Evolutionary conservation across 2,797 vertebrate genomes (phyloP).

Genomic region (Peromyscus aztecus): DNA sequence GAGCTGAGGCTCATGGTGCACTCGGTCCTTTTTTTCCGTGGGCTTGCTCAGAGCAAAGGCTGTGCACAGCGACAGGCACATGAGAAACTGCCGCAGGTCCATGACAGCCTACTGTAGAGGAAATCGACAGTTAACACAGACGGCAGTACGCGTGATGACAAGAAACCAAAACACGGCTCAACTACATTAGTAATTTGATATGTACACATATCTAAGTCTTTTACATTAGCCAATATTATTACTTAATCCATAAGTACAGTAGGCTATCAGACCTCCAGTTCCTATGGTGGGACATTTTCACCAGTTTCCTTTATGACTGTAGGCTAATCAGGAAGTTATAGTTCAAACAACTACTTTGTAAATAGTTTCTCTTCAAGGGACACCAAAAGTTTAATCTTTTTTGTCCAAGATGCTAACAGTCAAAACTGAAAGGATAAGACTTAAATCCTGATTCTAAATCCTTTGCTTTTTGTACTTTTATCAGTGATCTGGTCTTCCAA

Average conservation of each 20-base stretch:
- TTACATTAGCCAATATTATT: slow-evolving; percentile 20
- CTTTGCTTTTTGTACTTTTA: background rate
- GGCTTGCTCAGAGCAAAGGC: slow-evolving; percentile 94
- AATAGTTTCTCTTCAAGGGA: slow-evolving; percentile 44
- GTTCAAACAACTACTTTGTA: slow-evolving; percentile 44
- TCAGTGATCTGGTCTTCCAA: slow-evolving; percentile 41
- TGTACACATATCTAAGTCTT: background rate
- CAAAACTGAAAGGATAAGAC: slow-evolving; percentile 46
- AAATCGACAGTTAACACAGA: slow-evolving; percentile 55
- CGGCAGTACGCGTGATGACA: background rate
- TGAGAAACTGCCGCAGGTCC: slow-evolving; percentile 91
- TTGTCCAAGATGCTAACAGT: slow-evolving; percentile 18
- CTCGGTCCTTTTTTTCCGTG: slow-evolving; percentile 96
- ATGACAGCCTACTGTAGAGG: slow-evolving; percentile 84
- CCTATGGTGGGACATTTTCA: slow-evolving; percentile 24
- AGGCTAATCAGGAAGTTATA: slow-evolving; percentile 34
- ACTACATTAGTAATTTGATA: background rate
- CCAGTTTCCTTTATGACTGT: slow-evolving; percentile 14
- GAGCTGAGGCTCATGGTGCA: slow-evolving; percentile 95
- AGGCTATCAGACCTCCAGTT: background rate
- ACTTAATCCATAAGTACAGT: slow-evolving; percentile 12
- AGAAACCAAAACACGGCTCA: slow-evolving; percentile 11
- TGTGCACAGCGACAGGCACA: slow-evolving; percentile 92
- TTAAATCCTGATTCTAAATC: slow-evolving; percentile 44
- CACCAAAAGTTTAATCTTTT: slow-evolving; percentile 36